Evolutionary conservation across 2,113 vertebrate genomes (phyloP), one percentile per base, ranked within the genome.

Genomic region (Hydrolagus affinis): DNA sequence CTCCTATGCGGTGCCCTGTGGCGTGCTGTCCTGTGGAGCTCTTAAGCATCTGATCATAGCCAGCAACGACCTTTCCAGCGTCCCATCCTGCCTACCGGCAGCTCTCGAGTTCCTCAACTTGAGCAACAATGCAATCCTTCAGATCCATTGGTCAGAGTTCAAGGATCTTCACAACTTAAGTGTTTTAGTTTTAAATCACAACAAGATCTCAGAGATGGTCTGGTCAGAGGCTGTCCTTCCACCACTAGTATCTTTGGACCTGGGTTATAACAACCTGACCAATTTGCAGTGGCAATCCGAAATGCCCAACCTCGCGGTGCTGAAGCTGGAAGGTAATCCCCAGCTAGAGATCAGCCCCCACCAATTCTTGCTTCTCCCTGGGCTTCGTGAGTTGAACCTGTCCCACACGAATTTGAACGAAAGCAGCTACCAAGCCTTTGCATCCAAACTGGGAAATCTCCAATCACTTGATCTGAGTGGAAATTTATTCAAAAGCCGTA

Each of bases 401-500:
- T 83, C 78, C 78, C 19, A 10, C 17, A 83, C 62, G 3, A 66
- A 60, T 68, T 83, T 83, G 78, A 28, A 83, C 64, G 15, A 11
- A 0, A 32, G 62, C 78, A 66, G 8, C 21, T 19, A 83, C 78
- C 66, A 83, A 68, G 60, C 62, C 30, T 83, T 83, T 83, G 78
- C 60, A 7, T 32, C 78, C 12, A 28, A 64, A 66, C 64, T 30
- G 62, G 17, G 66, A 64, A 66, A 32, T 19, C 62, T 83, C 62
- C 19, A 83, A 32, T 0, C 32, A 30, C 78, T 83, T 83, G 78
- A 83, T 66, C 25, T 83, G 62, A 83, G 78, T 32, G 78, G 23
- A 30, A 83, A 83, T 60, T 11, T 68, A 19, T 83, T 83, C 78
- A 64, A 83, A 83, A 83, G 17, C 60, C 6, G 78, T 83, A 83